A percentile compares a stretch with the other conserved stretches of the same genome.
Conservation (phyloP, 2,888 invertebrate genomes). For the Mythimna pallens region DNA sequence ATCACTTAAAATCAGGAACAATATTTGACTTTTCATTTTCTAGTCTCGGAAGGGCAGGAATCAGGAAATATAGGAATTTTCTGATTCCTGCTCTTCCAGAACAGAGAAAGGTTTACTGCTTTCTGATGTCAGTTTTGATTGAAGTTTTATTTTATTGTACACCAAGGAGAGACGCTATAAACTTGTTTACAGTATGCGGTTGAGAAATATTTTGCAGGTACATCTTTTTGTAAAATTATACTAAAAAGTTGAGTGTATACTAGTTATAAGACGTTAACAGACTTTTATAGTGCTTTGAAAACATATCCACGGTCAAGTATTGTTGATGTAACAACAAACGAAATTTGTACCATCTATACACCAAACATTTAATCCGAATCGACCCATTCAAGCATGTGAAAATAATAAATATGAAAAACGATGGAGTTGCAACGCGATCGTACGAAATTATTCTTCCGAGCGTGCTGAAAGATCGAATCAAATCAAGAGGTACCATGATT, state of each 20-base stretch:
- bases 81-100: neutral
- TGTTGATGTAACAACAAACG: neutral
- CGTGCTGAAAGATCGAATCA: slow-evolving; percentile 25
- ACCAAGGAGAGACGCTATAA: neutral
- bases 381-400: neutral
- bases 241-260: neutral
- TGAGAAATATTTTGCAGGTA: neutral
- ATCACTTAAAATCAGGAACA: neutral
- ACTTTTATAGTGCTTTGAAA: neutral
- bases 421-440: slow-evolving; percentile 14
- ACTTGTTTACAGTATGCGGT: slow-evolving; percentile 17
- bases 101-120: slow-evolving; percentile 1
- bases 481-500: slow-evolving; percentile 26
- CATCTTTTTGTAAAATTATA: neutral
- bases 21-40: neutral
- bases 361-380: neutral
- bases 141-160: slow-evolving; percentile 26
- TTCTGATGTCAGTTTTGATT: slow-evolving; percentile 23
- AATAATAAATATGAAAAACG: slow-evolving; percentile 40
- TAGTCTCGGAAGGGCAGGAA: no score
- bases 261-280: neutral
- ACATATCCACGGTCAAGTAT: no score
- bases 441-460: slow-evolving; percentile 19
- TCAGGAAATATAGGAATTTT: neutral
- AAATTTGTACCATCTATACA: neutral